Base-by-base conservation (phyloP, 2,113 vertebrate genomes). In the Microtus oregoni region DNA sequence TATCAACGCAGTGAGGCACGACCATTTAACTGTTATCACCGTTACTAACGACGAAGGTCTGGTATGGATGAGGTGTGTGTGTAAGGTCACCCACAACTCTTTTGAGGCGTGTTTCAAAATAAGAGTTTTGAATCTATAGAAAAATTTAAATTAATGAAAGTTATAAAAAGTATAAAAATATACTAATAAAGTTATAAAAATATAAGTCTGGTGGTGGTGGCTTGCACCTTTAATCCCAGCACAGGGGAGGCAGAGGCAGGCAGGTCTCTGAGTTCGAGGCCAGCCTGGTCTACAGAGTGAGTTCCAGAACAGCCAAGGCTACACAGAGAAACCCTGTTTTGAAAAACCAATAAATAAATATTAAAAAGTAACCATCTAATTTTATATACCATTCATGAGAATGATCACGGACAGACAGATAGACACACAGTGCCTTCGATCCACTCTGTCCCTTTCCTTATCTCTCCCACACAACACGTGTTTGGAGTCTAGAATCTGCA, bases 1-100 rank as follows among this genome's bases (percentile, higher is more conserved):
- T 70, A 92, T 78, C 97, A 99, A 98, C 35, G 97, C 89, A 96
- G 70, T 89, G 96, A 58, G 96, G 97, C 94, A 92, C 97, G 95
- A 88, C 92, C 73, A 88, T 63, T 83, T 65, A 79, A 50, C 79
- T 4, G n/a, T 87, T n/a, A 87, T 52, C 90, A 44, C 15, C 26
- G 73, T 76, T 22, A 41, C 55, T 47, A 3, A 52, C 8, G 91
- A 38, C 91, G 35, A 1, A 92, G n/a, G n/a, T 32, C 78, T 85
- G 92, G 28, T n/a, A 68, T 82, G 65, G 75, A 73, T 20, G 72
- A 30, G 94, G 87, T 11, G 44, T 61, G 75, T 17, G 67, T 78
- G 79, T 35, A 67, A 7, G n/a, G 88, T 61, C 68, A 76, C 65
- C 81, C 38, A 19, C n/a, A 20, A 15, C 35, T 35, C 76, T 58